phyloP scores from a whole-genome alignment of 2,888 invertebrate species.

The Plusia festucae region DNA sequence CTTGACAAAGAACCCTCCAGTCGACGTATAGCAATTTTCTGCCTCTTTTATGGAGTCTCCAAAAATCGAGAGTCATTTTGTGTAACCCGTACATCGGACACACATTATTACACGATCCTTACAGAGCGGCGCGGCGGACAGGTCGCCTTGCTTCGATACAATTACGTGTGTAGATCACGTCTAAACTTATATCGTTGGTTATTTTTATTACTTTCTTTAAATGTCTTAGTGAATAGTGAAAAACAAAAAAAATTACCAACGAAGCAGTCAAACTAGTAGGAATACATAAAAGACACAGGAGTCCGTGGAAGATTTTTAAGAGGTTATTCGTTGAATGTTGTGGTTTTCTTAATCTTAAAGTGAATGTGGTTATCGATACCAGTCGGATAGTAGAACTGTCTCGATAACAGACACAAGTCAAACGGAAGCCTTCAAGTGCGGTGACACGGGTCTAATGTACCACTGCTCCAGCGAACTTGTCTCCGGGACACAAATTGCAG shows the following conservation, averaged over 20 bases:
- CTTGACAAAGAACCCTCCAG: slow-evolving; percentile 47
- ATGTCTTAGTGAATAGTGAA: too few species aligned
- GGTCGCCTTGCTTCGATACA: neutral
- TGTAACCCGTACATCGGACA: slow-evolving; percentile 27
- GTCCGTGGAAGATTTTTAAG: too few species aligned
- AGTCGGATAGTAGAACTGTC: neutral
- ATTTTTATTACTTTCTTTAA: too few species aligned
- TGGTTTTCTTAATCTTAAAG: too few species aligned
- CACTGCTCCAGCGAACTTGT: neutral
- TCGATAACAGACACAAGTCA: neutral
- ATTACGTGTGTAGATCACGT: neutral
- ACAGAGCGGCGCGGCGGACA: neutral
- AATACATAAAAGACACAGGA: too few species aligned
- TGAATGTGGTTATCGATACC: too few species aligned
- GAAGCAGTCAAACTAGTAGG: too few species aligned
- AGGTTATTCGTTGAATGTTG: too few species aligned
- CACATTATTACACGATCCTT: slow-evolving; percentile 8
- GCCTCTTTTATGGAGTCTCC: slow-evolving; percentile 40
- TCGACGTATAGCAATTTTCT: slow-evolving; percentile 49
- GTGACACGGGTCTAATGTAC: slow-evolving; percentile 1
- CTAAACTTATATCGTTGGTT: too few species aligned
- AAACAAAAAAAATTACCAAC: too few species aligned
- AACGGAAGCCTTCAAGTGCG: neutral
- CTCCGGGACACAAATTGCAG: slow-evolving; percentile 21
- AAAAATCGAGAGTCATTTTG: slow-evolving; percentile 39